Percentiles rank a stretch among this genome's conserved stretches.
phyloP scores from a whole-genome alignment of 2,113 vertebrate genomes.

The Mus pahari region DNA sequence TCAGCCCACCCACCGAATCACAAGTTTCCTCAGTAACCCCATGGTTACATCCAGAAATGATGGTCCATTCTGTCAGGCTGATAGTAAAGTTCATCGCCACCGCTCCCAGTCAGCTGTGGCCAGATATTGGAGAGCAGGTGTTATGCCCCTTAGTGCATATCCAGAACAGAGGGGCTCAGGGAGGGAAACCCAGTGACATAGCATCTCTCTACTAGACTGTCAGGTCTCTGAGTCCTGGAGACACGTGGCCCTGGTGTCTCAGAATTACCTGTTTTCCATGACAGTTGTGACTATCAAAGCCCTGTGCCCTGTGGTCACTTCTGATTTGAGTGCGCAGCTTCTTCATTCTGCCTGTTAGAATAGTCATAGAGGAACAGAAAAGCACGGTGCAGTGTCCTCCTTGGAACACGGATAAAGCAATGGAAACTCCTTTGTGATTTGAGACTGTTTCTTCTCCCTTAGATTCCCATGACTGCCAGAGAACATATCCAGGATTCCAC shows the following conservation, averaged over 20 bases:
- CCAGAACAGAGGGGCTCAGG: neutral
- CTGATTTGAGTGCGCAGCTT: too few relatives aligned
- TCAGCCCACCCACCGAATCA: neutral
- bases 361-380: neutral
- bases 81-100: neutral
- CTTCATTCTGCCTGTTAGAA: neutral
- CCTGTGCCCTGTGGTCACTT: too few relatives aligned
- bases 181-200: too few relatives aligned
- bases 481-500: neutral
- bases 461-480: neutral
- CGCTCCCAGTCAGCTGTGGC: neutral
- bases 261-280: too few relatives aligned
- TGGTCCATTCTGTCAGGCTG: neutral
- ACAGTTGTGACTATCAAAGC: too few relatives aligned
- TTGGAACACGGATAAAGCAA: neutral
- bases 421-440: neutral
- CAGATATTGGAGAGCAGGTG: neutral
- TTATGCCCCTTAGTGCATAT: neutral
- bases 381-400: neutral
- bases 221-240: neutral
- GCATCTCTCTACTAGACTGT: neutral
- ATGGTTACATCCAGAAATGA: neutral
- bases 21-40: neutral
- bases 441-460: neutral
- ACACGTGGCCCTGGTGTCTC: neutral